phyloP scores from a whole-genome alignment of 2,888 invertebrate species.

The Megaustenia siamemsis region DNA sequence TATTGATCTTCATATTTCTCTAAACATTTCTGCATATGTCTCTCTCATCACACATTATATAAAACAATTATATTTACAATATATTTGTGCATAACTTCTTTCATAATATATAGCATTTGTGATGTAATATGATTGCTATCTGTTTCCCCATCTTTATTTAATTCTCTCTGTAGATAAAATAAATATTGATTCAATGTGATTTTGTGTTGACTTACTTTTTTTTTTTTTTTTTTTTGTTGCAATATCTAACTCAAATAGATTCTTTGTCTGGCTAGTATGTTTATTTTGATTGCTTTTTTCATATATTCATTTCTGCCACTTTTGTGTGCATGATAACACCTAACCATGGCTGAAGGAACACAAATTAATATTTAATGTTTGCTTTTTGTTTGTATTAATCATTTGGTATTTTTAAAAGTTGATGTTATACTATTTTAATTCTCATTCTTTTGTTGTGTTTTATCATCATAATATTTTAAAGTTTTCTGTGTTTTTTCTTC shows the following conservation, averaged over 20 bases:
- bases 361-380: not conserved
- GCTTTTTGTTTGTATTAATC: not conserved
- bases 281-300: not conserved
- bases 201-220: not conserved
- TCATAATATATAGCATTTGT: not conserved
- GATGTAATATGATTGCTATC: not conserved
- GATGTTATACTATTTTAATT: not conserved
- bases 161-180: not conserved
- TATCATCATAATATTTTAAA: not conserved
- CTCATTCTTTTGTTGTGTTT: not conserved
- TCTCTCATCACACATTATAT: no score
- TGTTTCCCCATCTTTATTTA: not conserved
- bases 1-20: no score
- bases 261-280: not conserved
- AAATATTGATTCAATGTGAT: not conserved
- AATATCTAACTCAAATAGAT: not conserved
- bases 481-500: not conserved
- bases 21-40: no score
- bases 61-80: no score
- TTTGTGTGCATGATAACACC: not conserved
- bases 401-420: not conserved
- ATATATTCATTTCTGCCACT: not conserved
- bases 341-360: not conserved
- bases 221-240: no score
- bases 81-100: not conserved